Evolutionary conservation across 1,140 invertebrate genomes (phyloP), one percentile per base, ranked within the genome.

Genomic region (Magallana ariakensis): DNA sequence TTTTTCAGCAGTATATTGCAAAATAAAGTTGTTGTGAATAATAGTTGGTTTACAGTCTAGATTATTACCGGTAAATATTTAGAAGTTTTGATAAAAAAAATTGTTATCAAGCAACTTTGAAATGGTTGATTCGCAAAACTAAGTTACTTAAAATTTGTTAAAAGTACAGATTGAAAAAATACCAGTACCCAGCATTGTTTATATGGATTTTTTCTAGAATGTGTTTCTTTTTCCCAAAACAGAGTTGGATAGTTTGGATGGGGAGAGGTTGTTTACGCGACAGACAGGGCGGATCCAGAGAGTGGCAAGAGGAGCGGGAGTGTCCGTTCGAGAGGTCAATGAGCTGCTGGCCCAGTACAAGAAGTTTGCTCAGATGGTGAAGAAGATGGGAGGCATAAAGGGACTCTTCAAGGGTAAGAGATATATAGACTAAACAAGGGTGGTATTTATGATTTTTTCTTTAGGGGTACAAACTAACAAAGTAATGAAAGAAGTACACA

Each of bases 361-460:
- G 57, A 99, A 99, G 95, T 99, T 99, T 95, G 98, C 99, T 83
- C 99, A 98, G 33, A 98, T 99, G 88, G 99, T 99, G 0, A 99
- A 99, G 95, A 99, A 99, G 95, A 99, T 99, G 99, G 99, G 99
- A 84, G 99, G 99, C 83, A 99, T 99, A 83, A 99, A 99, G 94
- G 99, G 99, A 56, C 95, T 99, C 8, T 99, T 99, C 94, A 99
- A 99, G 95, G 96, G 96, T 95, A 91, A 93, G 84, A 88, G 33
- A 46, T 46, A 1, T 46, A 46, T 46, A 46, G 33, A 46, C 33
- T 46, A 46, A 46, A 46, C 33, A 46, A 46, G 33, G 33, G 33
- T 46, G 33, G 33, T 46, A 46, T 46, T 46, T 46, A 46, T 46
- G 0, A 46, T 46, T 2, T 46, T 33, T 46, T 46, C 33, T 46